Evolutionary conservation across 2,113 vertebrate species (phyloP).

Genomic region (Dascyllus trimaculatus): DNA sequence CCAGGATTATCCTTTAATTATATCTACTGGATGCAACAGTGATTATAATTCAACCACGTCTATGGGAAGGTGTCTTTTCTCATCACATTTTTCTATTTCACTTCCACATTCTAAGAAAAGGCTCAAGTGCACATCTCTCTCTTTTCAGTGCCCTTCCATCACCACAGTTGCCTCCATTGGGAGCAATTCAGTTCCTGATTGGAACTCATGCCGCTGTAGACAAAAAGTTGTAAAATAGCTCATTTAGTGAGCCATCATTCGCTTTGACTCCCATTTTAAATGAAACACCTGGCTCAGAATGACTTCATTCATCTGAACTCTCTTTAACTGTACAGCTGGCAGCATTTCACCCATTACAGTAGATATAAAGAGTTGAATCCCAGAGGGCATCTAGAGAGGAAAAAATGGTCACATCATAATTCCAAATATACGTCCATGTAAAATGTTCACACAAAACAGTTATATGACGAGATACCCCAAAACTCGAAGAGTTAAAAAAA

Average conservation of each 20-base stretch:
- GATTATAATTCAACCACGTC: conserved; percentile 26
- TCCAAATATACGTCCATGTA: conserved; percentile 25
- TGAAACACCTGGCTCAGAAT: conserved; percentile 73
- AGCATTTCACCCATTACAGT: conserved; percentile 43
- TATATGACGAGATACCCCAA: not conserved
- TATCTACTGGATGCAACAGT: conserved; percentile 22
- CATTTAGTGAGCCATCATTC: conserved; percentile 59
- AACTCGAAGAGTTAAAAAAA: not conserved
- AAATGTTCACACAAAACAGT: not conserved
- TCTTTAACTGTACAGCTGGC: conserved; percentile 62
- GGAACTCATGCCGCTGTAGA: conserved; percentile 57
- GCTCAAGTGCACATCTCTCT: conserved; percentile 20
- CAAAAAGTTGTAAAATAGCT: conserved; percentile 72
- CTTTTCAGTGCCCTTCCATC: conserved; percentile 44
- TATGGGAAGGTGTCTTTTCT: conserved; percentile 23
- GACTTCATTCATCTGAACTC: conserved; percentile 70
- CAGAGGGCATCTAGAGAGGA: conserved; percentile 14
- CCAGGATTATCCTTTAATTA: conserved; percentile 33
- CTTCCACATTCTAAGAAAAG: conserved; percentile 21
- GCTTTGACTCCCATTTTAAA: conserved; percentile 61
- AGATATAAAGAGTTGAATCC: conserved; percentile 30
- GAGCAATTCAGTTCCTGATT: conserved; percentile 65
- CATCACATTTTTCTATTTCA: conserved; percentile 44
- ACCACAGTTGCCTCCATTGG: conserved; percentile 45
- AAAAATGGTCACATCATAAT: conserved; percentile 31